Evolutionary conservation across 2,113 vertebrate species (phyloP), one percentile per base, ranked within the genome.

Genomic region (Myiopsitta monachus): DNA sequence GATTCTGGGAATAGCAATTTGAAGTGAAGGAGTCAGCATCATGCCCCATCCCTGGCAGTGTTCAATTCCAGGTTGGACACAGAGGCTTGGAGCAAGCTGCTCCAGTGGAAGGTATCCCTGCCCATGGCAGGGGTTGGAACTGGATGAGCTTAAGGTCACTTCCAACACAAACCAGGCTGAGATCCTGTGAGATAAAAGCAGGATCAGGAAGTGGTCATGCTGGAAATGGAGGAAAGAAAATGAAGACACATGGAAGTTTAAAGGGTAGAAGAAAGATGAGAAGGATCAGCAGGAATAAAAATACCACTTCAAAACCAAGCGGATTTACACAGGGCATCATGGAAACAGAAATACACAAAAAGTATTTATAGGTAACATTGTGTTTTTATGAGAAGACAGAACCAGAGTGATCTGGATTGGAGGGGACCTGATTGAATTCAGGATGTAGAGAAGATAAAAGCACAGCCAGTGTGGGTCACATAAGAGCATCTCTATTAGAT

Each of bases 61-160:
- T 3, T n/a, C 13, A n/a, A n/a, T 13, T 13, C 55, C 55, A 23
- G 9, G 55, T 2, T n/a, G 55, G 55, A 59, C 33, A 57, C 55
- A 57, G 55, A 12, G 4, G 33, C 57, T 59, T 59, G 33, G 57
- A 59, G 33, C 57, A 59, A 36, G 13, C 57, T 59, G 57, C 22
- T 36, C 14, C 3, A 59, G 33, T 24, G 57, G 57, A 36, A 59
- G 33, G 14, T 3, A 33, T 24, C 33, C 22, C 33, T 59, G 57
- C 3, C 33, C 0, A 0, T 36, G 33, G 33, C 13, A 59, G 33
- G 33, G 57, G 22, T 3, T 36, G 22, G 14, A 36, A 5, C 57
- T 59, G 57, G n/a, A 36, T 3, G 57, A 16, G 14, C 22, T 59
- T 59, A 36, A 59, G 14, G 22, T 24, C 22, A 23, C n/a, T 59